A percentile compares a stretch with the other conserved stretches of the same genome.
phyloP scores from a whole-genome alignment of 2,797 vertebrate genomes.

The Gephyroberyx darwinii region DNA sequence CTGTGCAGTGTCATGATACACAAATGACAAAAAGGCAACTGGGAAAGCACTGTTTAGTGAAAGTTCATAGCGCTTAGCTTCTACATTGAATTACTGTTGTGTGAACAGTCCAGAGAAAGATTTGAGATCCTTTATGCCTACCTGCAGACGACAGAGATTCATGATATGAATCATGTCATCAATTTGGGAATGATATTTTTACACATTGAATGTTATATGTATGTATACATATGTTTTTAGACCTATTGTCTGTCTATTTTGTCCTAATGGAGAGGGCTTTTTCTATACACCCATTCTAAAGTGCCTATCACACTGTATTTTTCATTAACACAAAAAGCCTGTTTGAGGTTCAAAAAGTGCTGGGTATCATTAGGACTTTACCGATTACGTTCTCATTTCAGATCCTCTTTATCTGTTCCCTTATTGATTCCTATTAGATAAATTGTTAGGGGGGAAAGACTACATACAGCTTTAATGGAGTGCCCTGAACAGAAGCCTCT shows the following conservation, averaged over 20 bases:
- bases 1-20: conserved; percentile 18
- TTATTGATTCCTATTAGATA: too few relatives aligned
- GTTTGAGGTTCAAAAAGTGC: background rate
- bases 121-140: conserved; percentile 27
- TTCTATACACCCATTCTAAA: conserved; percentile 33
- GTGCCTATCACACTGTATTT: conserved; percentile 51
- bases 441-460: too few relatives aligned
- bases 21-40: conserved; percentile 13
- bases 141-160: conserved; percentile 24
- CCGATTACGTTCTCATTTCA: too few relatives aligned
- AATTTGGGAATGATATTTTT: conserved; percentile 33
- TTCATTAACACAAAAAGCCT: conserved; percentile 25
- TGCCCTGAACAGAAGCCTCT: too few relatives aligned
- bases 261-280: conserved; percentile 14
- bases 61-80: conserved; percentile 2
- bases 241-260: background rate
- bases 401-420: too few relatives aligned
- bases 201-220: conserved; percentile 40
- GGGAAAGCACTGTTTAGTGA: conserved; percentile 6
- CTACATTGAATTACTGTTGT: background rate
- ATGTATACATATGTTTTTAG: conserved; percentile 28
- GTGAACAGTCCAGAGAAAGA: conserved; percentile 9
- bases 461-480: too few relatives aligned
- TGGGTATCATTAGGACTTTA: too few relatives aligned
- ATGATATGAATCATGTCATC: conserved; percentile 3